Conservation (phyloP, 2,797 vertebrate genomes). For the Darevskia mixta region DNA sequence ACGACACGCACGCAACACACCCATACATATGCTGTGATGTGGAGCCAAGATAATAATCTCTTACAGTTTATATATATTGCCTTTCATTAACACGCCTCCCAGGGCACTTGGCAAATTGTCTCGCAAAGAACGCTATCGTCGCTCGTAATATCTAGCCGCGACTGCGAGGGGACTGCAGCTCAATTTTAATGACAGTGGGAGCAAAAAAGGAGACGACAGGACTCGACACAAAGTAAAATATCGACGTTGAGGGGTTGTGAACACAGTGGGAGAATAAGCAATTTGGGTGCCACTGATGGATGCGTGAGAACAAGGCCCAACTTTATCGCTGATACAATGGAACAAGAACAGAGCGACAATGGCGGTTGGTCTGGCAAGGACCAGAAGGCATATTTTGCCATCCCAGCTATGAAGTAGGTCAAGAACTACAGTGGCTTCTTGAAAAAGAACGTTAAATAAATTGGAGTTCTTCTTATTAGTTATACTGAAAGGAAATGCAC, state of each 20-base stretch:
- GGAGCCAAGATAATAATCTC: slow-evolving; percentile 11
- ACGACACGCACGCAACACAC: neutral
- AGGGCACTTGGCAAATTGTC: neutral
- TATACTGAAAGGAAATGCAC: too few species aligned
- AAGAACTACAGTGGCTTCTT: neutral
- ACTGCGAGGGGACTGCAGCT: neutral
- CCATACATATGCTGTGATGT: neutral
- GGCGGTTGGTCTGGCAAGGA: neutral
- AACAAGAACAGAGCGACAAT: neutral
- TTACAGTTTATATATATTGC: neutral
- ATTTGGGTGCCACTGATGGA: neutral
- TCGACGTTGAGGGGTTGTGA: neutral
- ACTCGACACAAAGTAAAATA: neutral
- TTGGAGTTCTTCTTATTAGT: too few species aligned
- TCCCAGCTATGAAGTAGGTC: neutral
- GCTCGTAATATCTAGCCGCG: slow-evolving; percentile 3
- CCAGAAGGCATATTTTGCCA: neutral
- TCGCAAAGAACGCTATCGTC: neutral
- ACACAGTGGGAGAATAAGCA: neutral
- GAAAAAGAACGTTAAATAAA: too few species aligned
- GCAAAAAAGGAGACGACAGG: neutral
- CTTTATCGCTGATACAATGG: neutral
- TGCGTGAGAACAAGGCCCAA: neutral
- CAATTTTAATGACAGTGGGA: slow-evolving; percentile 13
- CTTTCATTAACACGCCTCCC: slow-evolving; percentile 27